phyloP scores from a whole-genome alignment of 2,797 vertebrate species.

The Corythornis leucogaster region DNA sequence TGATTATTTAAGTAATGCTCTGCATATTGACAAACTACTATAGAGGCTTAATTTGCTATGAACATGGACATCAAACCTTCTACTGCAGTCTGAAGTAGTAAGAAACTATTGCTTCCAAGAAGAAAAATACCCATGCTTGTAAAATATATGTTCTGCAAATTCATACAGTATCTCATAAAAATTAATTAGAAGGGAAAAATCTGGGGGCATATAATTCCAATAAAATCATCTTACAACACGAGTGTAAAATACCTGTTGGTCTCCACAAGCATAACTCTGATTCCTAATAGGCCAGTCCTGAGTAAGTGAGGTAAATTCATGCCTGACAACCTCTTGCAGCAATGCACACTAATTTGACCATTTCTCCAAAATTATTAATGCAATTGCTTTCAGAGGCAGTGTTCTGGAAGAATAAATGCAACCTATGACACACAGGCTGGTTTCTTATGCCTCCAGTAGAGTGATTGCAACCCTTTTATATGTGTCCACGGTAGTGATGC shows the following conservation, averaged over 20 bases:
- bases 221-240: neutral
- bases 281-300: neutral
- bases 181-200: neutral
- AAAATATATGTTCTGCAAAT: neutral
- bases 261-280: neutral
- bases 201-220: neutral
- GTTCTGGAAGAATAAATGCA: slow-evolving; percentile 2
- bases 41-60: neutral
- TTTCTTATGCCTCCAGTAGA: neutral
- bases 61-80: neutral
- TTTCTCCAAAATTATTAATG: neutral
- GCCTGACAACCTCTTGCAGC: neutral
- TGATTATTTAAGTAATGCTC: neutral
- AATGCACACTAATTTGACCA: neutral
- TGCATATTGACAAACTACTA: neutral
- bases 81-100: neutral
- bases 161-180: neutral
- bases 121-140: neutral
- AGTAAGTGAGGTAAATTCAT: neutral
- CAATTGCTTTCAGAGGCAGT: neutral
- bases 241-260: neutral
- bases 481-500: neutral
- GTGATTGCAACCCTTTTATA: neutral
- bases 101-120: neutral
- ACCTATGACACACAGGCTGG: neutral